Conservation (phyloP, 2,797 vertebrate species). For the Merluccius polli region DNA sequence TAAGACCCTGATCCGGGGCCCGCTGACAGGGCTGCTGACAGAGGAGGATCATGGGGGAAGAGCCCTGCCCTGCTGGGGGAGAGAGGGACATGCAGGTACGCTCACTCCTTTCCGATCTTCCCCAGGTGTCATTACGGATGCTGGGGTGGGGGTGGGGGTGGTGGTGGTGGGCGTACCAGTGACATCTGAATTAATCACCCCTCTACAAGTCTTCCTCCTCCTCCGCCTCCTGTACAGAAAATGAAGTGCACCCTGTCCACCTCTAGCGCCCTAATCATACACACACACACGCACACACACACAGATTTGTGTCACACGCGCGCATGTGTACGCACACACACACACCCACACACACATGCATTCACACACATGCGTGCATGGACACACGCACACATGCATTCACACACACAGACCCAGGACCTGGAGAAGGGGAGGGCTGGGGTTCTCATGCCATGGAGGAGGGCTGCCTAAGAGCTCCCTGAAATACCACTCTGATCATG, state of each 20-base stretch:
- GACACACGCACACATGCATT: constrained; percentile 52
- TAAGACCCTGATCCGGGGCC: constrained; percentile 78
- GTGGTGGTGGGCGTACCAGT: constrained; percentile 54
- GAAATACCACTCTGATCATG: constrained; percentile 73
- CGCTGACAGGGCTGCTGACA: constrained; percentile 83
- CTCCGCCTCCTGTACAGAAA: constrained; percentile 2
- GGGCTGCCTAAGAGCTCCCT: constrained; percentile 75
- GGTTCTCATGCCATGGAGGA: constrained; percentile 64
- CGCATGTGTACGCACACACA: too few species aligned
- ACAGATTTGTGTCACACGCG: too few species aligned
- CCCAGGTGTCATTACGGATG: constrained; percentile 78
- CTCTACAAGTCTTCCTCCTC: constrained; percentile 43
- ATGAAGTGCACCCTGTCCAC: constrained; percentile 10
- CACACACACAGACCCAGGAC: constrained; percentile 60
- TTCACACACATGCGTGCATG: too few species aligned
- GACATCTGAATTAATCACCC: constrained; percentile 86
- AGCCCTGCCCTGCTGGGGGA: constrained; percentile 73
- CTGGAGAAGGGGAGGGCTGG: constrained; percentile 63
- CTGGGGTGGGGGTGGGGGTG: constrained; percentile 53
- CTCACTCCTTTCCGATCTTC: constrained; percentile 45
- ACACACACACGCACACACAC: constrained; percentile 22
- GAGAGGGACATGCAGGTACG: constrained; percentile 47
- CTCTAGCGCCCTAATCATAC: constrained; percentile 70
- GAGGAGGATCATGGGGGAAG: constrained; percentile 76
- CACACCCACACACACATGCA: too few species aligned